phyloP scores from a whole-genome alignment of 2,888 invertebrate species.

The Epirrita christyi region DNA sequence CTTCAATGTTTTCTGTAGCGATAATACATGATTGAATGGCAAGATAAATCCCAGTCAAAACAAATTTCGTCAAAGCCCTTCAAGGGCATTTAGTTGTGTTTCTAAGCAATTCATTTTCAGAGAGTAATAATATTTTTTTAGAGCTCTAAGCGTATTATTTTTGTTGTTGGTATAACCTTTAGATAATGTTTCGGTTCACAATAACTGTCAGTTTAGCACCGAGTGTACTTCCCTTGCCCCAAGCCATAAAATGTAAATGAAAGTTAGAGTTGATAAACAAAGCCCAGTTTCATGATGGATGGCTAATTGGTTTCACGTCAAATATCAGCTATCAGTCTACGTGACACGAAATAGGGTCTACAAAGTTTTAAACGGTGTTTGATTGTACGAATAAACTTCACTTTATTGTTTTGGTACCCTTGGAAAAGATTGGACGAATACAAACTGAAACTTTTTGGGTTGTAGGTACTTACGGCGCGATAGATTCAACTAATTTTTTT shows the following conservation, averaged over 20 bases:
- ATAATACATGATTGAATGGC: conserved; percentile 1
- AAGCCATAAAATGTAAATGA: conserved; percentile 42
- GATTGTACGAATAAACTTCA: no score
- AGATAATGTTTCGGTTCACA: conserved; percentile 25
- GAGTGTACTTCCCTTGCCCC: conserved; percentile 26
- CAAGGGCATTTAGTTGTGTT: background rate
- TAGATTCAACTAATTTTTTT: no score
- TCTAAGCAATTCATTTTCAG: no score
- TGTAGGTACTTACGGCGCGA: no score
- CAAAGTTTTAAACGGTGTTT: background rate
- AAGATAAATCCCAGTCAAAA: conserved; percentile 7
- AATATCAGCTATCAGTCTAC: conserved; percentile 35
- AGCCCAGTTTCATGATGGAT: conserved; percentile 39
- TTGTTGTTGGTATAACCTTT: conserved; percentile 11
- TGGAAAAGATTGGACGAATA: no score
- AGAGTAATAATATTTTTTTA: no score
- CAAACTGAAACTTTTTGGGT: no score
- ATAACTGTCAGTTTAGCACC: conserved; percentile 36
- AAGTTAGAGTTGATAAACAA: conserved; percentile 43
- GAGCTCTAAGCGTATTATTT: no score
- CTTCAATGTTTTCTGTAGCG: background rate
- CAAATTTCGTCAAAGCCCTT: background rate
- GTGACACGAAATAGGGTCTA: conserved; percentile 25
- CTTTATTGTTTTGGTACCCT: no score
- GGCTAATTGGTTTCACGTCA: conserved; percentile 44